Evolutionary conservation across 2,113 vertebrate species (phyloP).

Genomic region (Lycaon pictus): DNA sequence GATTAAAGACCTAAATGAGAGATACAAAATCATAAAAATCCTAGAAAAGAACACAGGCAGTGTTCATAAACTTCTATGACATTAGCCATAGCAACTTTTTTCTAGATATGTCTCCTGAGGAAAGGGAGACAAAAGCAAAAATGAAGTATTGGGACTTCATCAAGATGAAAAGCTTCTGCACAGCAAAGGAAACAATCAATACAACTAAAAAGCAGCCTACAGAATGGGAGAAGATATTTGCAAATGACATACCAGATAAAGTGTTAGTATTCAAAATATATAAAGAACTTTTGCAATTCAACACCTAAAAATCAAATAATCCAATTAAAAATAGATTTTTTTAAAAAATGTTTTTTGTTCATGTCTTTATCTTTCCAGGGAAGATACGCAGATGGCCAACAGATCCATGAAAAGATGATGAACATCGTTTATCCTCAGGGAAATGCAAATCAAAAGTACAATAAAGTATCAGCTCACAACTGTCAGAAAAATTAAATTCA

Average conservation of each 20-base stretch:
- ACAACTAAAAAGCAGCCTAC: background rate
- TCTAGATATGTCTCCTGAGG: background rate
- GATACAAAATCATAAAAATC: background rate
- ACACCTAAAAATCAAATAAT: background rate
- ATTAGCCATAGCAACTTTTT: background rate
- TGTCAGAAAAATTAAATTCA: background rate
- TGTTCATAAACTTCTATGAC: background rate
- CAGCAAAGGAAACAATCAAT: background rate
- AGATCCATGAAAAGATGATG: background rate
- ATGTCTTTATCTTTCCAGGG: background rate
- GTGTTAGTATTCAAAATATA: background rate
- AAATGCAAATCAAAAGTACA: background rate
- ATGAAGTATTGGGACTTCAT: background rate
- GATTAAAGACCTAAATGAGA: background rate
- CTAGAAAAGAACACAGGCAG: background rate
- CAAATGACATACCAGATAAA: background rate
- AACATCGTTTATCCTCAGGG: background rate
- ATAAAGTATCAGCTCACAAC: background rate
- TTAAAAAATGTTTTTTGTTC: too few species aligned
- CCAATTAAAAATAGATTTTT: background rate
- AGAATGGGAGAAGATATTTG: background rate
- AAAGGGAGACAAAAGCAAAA: background rate
- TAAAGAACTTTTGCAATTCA: background rate
- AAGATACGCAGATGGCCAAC: background rate
- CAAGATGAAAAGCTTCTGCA: background rate